Conservation (phyloP, 2,797 vertebrate genomes). For the Oryzias dopingdopingensis region DNA sequence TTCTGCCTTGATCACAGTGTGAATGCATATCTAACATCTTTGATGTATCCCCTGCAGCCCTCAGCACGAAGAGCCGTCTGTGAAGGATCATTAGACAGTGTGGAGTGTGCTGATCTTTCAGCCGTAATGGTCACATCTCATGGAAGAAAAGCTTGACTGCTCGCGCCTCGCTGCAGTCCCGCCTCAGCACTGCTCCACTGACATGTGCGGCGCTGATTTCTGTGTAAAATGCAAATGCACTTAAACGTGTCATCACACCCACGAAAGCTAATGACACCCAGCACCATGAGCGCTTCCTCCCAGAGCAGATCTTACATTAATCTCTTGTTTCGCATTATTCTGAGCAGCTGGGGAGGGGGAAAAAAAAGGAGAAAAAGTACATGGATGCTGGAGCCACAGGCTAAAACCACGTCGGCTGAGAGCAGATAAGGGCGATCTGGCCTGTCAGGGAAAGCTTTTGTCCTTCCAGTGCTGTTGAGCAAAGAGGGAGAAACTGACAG, state of each 20-base stretch:
- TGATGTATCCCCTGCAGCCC: slow-evolving; percentile 24
- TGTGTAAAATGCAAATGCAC: slow-evolving; percentile 50
- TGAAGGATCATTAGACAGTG: slow-evolving; percentile 45
- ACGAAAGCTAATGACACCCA: slow-evolving; percentile 53
- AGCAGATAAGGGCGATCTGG: slow-evolving; percentile 50
- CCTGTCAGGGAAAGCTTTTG: slow-evolving; percentile 61
- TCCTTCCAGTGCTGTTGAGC: slow-evolving; percentile 50
- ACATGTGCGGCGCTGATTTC: slow-evolving; percentile 47
- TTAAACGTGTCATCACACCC: slow-evolving; percentile 55
- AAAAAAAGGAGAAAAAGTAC: slow-evolving; percentile 36
- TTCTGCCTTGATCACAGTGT: slow-evolving; percentile 23
- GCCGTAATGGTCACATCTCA: slow-evolving; percentile 50
- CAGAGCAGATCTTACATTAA: slow-evolving; percentile 49
- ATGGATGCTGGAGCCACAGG: slow-evolving; percentile 39
- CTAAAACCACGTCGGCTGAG: slow-evolving; percentile 46
- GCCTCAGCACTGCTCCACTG: slow-evolving; percentile 10
- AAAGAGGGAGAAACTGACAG: slow-evolving; percentile 56
- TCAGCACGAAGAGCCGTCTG: slow-evolving; percentile 29
- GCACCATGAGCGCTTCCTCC: slow-evolving; percentile 45
- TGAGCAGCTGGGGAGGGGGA: slow-evolving; percentile 51
- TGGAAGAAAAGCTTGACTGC: slow-evolving; percentile 11
- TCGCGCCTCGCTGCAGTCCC: slow-evolving; percentile 32
- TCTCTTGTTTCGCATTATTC: slow-evolving; percentile 54
- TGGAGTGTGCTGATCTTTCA: slow-evolving; percentile 37
- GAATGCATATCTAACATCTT: slow-evolving; percentile 18